A percentile compares a stretch with the other conserved stretches of the same genome.
phyloP scores from a whole-genome alignment of 2,113 vertebrate species.

The Clarias batrachus region DNA sequence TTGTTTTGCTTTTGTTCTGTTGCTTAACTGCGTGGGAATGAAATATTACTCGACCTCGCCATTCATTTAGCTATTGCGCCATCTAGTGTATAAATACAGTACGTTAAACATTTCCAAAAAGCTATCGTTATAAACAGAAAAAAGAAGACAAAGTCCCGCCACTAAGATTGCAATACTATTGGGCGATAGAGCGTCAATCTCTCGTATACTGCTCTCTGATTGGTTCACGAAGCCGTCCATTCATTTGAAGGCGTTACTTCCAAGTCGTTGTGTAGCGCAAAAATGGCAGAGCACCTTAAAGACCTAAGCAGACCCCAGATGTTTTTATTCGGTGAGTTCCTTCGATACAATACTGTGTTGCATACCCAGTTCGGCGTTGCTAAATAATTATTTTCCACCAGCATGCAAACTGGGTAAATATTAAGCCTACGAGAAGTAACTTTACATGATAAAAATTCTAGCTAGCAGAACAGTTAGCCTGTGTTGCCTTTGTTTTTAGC shows the following conservation, averaged over 20 bases:
- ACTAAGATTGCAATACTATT: conserved; percentile 38
- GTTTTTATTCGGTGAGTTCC: conserved; percentile 76
- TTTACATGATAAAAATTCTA: not conserved
- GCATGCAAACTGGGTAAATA: not conserved
- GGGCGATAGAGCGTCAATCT: conserved; percentile 10
- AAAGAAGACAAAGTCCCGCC: not conserved
- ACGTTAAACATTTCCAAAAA: not conserved
- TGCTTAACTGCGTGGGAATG: not conserved
- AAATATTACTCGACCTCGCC: not conserved
- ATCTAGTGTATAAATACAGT: conserved; percentile 49
- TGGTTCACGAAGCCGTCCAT: conserved; percentile 50
- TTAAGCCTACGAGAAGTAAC: not conserved
- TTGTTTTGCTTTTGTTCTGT: not conserved
- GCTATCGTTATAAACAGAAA: not conserved
- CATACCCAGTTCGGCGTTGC: conserved; percentile 1
- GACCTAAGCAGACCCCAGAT: conserved; percentile 73
- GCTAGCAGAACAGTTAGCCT: conserved; percentile 23
- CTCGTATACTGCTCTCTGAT: conserved; percentile 30
- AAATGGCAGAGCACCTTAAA: conserved; percentile 71
- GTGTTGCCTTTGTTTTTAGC: conserved; percentile 42
- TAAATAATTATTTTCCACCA: not conserved
- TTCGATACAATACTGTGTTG: not conserved
- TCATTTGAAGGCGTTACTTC: conserved; percentile 46
- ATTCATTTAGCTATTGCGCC: conserved; percentile 24
- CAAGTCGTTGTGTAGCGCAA: conserved; percentile 52